Evolutionary conservation across 92 coral and sea anemone genomes (phyloP).

Genomic region (Paramuricea clavata): DNA sequence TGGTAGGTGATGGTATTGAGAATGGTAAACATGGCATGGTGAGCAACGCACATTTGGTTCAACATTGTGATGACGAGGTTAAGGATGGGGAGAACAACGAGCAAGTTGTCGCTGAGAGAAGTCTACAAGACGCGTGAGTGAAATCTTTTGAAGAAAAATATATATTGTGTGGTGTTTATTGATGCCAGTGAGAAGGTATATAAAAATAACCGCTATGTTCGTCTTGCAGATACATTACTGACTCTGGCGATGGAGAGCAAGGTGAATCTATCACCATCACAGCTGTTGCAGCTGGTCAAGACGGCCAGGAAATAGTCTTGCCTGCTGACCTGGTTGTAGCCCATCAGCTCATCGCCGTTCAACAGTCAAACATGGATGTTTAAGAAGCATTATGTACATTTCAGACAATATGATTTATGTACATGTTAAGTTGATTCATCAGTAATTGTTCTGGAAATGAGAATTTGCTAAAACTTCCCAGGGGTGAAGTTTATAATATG

Average conservation of each 20-base stretch:
- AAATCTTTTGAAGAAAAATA: not conserved
- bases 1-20: constrained; percentile 14
- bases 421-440: not conserved
- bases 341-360: constrained; percentile 47
- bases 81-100: constrained; percentile 11
- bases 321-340: constrained; percentile 42
- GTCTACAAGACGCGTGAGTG: constrained; percentile 36
- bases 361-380: constrained; percentile 45
- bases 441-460: no score
- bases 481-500: no score
- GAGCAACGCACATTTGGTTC: constrained; percentile 13
- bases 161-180: not conserved
- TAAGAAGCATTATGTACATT: not conserved
- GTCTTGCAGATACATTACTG: constrained; percentile 20
- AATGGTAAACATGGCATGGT: constrained; percentile 15
- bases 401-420: not conserved
- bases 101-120: constrained; percentile 42
- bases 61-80: not conserved
- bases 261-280: constrained; percentile 38
- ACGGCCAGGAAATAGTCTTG: constrained; percentile 35
- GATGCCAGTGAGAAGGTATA: no score
- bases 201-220: no score
- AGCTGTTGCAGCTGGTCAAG: constrained; percentile 23
- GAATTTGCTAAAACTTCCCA: no score
- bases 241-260: constrained; percentile 32